Conservation (phyloP, 2,888 invertebrate genomes). For the Conchocele bisecta region DNA sequence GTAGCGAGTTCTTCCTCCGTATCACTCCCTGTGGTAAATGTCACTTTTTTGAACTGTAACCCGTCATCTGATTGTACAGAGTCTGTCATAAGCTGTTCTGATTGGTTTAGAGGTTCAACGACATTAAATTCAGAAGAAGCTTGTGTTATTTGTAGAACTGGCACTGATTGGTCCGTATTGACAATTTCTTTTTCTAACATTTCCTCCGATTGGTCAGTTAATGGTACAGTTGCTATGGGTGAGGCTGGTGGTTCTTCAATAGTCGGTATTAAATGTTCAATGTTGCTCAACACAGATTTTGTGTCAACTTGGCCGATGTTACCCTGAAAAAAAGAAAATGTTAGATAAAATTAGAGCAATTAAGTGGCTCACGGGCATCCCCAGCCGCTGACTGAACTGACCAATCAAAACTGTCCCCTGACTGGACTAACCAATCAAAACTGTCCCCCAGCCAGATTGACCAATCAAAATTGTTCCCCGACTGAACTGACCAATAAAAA, state of each 20-base stretch:
- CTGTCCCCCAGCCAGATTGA: too few relatives aligned
- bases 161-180: slow-evolving; percentile 10
- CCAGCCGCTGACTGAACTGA: too few relatives aligned
- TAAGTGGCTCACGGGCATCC: too few relatives aligned
- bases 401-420: too few relatives aligned
- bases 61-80: slow-evolving; percentile 30
- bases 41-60: slow-evolving; percentile 13
- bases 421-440: too few relatives aligned
- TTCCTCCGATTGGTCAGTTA: background rate
- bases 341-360: too few relatives aligned
- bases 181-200: background rate
- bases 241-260: slow-evolving; percentile 48
- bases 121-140: too few relatives aligned
- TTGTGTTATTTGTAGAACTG: background rate
- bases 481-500: too few relatives aligned
- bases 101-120: slow-evolving; percentile 37
- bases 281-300: slow-evolving; percentile 52
- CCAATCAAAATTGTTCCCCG: too few relatives aligned
- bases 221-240: slow-evolving; percentile 1
- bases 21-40: slow-evolving; percentile 38
- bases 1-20: slow-evolving; percentile 16
- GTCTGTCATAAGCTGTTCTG: slow-evolving; percentile 8
- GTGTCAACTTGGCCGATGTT: slow-evolving; percentile 68
- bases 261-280: slow-evolving; percentile 70
- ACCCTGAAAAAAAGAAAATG: slow-evolving; percentile 26